A percentile compares a stretch with the other conserved stretches of the same genome.
These are phyloP conservation scores for Drosophila malerkotliana DNA, from an alignment of 1,140 invertebrate genomes.

Conservation along the genomic window DNA sequence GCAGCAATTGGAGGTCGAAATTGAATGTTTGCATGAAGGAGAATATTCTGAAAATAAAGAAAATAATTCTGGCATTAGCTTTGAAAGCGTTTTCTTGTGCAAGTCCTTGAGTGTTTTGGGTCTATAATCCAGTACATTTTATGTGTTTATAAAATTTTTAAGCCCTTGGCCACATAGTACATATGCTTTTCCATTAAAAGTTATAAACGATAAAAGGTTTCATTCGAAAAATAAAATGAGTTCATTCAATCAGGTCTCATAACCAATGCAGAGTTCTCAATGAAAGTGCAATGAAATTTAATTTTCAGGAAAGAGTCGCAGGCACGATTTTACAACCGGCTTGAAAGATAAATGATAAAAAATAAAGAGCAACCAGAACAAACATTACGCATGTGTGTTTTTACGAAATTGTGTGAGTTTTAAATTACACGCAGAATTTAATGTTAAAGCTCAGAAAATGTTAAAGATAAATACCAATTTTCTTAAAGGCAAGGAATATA, in stretches of 20 bases:
- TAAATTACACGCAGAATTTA: constrained; percentile 2
- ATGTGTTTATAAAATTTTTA: neutral
- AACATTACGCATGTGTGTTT: neutral
- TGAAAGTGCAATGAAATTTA: constrained; percentile 48
- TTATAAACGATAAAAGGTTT: constrained; percentile 48
- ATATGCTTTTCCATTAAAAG: constrained; percentile 19
- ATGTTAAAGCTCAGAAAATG: neutral
- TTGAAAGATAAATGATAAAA: constrained; percentile 47
- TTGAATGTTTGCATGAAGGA: neutral
- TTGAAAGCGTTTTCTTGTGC: neutral
- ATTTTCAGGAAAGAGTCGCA: constrained; percentile 19
- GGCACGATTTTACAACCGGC: constrained; percentile 1
- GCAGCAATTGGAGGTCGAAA: neutral
- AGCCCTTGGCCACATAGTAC: constrained; percentile 6
- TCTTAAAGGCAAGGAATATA: neutral
- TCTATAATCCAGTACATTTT: constrained; percentile 9
- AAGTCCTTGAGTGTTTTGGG: neutral
- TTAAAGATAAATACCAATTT: neutral
- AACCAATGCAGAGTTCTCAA: neutral
- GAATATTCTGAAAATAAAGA: neutral
- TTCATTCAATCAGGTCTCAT: constrained; percentile 16
- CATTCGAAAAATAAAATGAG: constrained; percentile 52
- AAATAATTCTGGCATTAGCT: neutral
- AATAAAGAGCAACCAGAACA: constrained; percentile 41
- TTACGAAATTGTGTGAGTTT: constrained; percentile 24